Conservation (phyloP, 2,113 vertebrate species). For the Dinomys branickii region DNA sequence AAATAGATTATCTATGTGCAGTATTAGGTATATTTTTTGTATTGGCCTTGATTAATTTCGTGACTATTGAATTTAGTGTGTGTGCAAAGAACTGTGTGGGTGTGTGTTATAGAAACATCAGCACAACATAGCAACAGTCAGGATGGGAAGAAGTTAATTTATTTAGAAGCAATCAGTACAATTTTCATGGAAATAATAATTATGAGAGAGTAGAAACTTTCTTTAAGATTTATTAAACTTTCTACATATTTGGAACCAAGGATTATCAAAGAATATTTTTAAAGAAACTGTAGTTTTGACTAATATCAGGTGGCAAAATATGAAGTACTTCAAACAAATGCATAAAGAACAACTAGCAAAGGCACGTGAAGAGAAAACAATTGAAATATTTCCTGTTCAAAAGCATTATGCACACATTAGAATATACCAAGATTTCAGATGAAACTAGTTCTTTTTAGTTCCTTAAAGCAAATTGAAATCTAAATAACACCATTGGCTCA, state of each 20-base stretch:
- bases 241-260: not conserved
- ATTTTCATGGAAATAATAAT: not conserved
- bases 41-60: not conserved
- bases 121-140: not conserved
- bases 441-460: not conserved
- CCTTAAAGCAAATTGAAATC: not conserved
- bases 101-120: slow-evolving; percentile 7
- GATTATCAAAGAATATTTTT: not conserved
- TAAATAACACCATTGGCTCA: not conserved
- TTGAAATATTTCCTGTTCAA: not conserved
- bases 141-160: not conserved
- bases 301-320: not conserved
- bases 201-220: not conserved
- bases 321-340: not conserved
- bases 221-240: not conserved
- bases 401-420: not conserved
- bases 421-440: not conserved
- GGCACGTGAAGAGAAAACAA: not conserved
- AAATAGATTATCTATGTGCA: not conserved
- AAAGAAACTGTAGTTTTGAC: not conserved
- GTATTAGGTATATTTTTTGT: not conserved
- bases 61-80: not conserved
- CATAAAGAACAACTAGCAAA: not conserved
- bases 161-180: not conserved
- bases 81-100: not conserved